A percentile compares a stretch with the other conserved stretches of the same genome.
Evolutionary conservation across 2,113 vertebrate genomes (phyloP).

Genomic region (Platanista minor): DNA sequence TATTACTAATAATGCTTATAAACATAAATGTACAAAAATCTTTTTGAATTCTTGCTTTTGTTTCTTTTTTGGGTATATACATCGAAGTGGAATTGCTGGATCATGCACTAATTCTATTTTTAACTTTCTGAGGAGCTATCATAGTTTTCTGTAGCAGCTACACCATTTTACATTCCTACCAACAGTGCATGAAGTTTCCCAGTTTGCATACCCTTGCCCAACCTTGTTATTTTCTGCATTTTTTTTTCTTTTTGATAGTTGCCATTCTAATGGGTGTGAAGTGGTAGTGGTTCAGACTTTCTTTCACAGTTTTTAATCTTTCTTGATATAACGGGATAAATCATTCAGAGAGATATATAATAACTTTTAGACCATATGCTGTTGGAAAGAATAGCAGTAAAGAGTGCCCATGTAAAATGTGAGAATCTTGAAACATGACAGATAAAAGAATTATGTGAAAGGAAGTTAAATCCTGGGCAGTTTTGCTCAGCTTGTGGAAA

Average conservation of each 20-base stretch:
- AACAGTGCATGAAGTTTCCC: neutral
- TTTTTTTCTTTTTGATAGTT: neutral
- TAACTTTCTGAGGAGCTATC: neutral
- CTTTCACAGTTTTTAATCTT: neutral
- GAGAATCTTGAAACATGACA: neutral
- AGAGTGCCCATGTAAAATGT: neutral
- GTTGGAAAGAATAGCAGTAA: neutral
- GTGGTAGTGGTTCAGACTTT: neutral
- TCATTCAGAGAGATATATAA: neutral
- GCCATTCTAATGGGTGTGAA: neutral
- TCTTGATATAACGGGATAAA: neutral
- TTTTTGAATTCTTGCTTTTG: neutral
- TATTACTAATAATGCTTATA: neutral
- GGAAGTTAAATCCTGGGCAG: neutral
- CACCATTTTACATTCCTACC: neutral
- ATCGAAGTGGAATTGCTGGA: neutral
- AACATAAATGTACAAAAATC: neutral
- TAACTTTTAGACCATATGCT: slow-evolving; percentile 25
- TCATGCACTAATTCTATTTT: neutral
- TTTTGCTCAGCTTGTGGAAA: slow-evolving; percentile 37
- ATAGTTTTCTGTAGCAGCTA: neutral
- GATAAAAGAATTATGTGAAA: neutral
- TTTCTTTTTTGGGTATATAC: neutral
- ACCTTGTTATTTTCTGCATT: neutral
- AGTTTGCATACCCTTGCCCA: neutral